Percentiles rank a stretch among this genome's conserved stretches.
Conservation (phyloP, 2,797 vertebrate species). For the Thaleichthys pacificus region DNA sequence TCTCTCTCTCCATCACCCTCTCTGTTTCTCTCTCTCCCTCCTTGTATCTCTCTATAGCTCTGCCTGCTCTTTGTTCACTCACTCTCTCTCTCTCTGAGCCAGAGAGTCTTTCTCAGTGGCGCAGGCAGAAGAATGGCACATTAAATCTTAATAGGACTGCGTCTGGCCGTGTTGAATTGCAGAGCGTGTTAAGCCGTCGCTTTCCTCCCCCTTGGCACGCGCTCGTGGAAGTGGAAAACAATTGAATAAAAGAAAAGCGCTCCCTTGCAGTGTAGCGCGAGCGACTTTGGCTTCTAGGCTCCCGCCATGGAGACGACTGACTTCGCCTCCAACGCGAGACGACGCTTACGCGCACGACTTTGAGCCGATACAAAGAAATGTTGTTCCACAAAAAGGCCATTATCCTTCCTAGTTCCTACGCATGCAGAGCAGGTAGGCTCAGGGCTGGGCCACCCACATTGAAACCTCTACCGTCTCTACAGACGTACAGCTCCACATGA, state of each 20-base stretch:
- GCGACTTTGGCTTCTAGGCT: constrained; percentile 66
- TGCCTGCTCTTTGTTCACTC: constrained; percentile 72
- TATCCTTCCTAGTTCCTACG: constrained; percentile 30
- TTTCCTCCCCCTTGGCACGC: constrained; percentile 77
- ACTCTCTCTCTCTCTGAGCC: constrained; percentile 50
- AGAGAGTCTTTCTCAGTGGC: constrained; percentile 73
- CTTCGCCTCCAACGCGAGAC: constrained; percentile 40
- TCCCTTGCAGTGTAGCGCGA: constrained; percentile 67
- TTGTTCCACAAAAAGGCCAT: constrained; percentile 49
- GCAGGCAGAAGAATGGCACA: constrained; percentile 78
- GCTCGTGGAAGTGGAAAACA: constrained; percentile 77
- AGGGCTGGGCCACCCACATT: constrained; percentile 46
- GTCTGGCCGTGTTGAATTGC: constrained; percentile 80
- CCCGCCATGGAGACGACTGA: constrained; percentile 63
- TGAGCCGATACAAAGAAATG: constrained; percentile 48
- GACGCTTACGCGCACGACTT: constrained; percentile 22
- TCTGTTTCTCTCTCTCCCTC: constrained; percentile 55
- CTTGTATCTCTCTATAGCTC: constrained; percentile 58
- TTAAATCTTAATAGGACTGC: constrained; percentile 85
- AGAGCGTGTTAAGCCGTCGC: constrained; percentile 77
- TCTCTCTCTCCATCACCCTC: constrained; percentile 30
- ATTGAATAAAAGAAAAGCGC: constrained; percentile 77
- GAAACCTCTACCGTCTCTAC: constrained; percentile 17
- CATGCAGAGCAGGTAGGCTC: constrained; percentile 34
- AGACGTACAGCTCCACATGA: too few relatives aligned